Evolutionary conservation across 2,113 vertebrate genomes (phyloP).

Genomic region (Spheniscus mendiculus): DNA sequence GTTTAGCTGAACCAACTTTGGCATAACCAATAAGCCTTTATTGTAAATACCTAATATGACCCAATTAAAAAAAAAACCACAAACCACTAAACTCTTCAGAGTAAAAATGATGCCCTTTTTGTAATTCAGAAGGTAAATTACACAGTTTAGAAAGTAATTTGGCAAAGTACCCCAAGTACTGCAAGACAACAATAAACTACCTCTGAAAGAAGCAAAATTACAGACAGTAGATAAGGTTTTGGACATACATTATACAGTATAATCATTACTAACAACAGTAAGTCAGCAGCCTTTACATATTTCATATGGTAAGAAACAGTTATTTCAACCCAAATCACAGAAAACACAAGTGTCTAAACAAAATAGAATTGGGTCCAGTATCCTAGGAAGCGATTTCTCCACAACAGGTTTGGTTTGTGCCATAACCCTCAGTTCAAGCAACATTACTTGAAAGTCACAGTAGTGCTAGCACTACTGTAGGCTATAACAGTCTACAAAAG

Average conservation of each 20-base stretch:
- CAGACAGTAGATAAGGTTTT: neutral
- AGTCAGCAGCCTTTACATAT: neutral
- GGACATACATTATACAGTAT: rapidly evolving
- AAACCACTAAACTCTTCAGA: neutral
- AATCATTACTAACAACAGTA: neutral
- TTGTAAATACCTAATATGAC: neutral
- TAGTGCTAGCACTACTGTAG: neutral
- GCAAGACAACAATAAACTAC: neutral
- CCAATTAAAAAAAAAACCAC: neutral
- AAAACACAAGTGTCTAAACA: neutral
- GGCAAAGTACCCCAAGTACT: neutral
- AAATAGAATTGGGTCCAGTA: neutral
- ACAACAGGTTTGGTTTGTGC: neutral
- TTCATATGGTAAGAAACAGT: neutral
- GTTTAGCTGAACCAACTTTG: neutral
- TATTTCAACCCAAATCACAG: neutral
- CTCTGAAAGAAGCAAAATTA: neutral
- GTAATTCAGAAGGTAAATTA: neutral
- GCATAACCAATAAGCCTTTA: neutral
- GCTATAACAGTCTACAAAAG: neutral
- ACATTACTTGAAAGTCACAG: neutral
- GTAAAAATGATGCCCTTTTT: neutral
- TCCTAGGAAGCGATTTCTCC: neutral
- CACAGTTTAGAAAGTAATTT: neutral
- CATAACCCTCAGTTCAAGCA: neutral